Evolutionary conservation across 2,797 vertebrate genomes (phyloP), one percentile per base, ranked within the genome.

Genomic region (Pseudomugil gertrudae): DNA sequence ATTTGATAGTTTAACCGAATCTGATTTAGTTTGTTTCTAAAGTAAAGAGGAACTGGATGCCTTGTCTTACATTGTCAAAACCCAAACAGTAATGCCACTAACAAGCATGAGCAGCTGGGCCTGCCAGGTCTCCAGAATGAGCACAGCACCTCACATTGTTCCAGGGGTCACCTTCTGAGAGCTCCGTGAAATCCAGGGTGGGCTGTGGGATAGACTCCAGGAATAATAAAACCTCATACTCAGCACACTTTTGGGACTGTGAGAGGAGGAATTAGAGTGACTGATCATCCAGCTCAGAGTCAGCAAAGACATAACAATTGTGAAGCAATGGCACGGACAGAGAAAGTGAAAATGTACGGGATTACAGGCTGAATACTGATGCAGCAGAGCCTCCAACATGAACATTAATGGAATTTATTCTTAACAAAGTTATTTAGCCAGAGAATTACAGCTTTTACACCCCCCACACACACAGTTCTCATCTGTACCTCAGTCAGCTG

Each of bases 171-270:
- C 24, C 14, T 55, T 57, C 57, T 3, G 27, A 79, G 77, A 90
- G 84, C 82, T 56, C 82, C 85, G 76, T 84, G 86, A 89, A 90
- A 89, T 88, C 78, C 72, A 71, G 74, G 72, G 67, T 57, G 52
- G 62, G 69, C 66, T 32, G 59, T 69, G 80, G 81, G 79, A 80
- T 72, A 47, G 23, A 45, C 40, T 81, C 83, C 86, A 84, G 60
- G 63, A 63, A 84, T 74, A 84, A 87, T 84, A 85, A 75, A 78
- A 66, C 23, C 72, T 72, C 69, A 62, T 57, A 64, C 65, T 69
- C 26, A 26, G 29, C 45, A 32, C 45, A 30, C 72, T 77, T 32
- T 54, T 40, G 27, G 7, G 38, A 17, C 36, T 40, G 14, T 40
- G 38, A 19, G 62, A 63, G 54, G 61, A 45, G 0, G 51, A 67